Evolutionary conservation across 1,140 invertebrate genomes (phyloP).

Genomic region (Ruditapes philippinarum): DNA sequence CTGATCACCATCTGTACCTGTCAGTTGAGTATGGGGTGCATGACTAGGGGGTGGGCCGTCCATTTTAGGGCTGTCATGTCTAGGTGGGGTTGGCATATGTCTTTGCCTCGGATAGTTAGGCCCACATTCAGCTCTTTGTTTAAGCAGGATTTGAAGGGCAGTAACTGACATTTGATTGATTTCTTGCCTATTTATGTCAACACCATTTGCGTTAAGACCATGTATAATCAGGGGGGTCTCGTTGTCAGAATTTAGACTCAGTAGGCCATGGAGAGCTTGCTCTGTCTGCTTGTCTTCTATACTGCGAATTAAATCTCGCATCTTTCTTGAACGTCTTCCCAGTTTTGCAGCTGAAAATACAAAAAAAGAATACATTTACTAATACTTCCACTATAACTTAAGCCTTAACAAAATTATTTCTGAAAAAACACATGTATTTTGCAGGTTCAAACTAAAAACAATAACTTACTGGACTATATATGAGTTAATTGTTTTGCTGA

Average conservation of each 20-base stretch:
- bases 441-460: no score
- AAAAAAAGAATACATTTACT: no score
- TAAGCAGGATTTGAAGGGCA: slow-evolving; percentile 80
- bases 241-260: slow-evolving; percentile 85
- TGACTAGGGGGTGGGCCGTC: slow-evolving; percentile 41
- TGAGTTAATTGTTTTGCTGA: no score
- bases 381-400: no score
- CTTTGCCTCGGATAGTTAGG: slow-evolving; percentile 60
- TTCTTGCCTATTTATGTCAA: slow-evolving; percentile 59
- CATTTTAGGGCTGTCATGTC: slow-evolving; percentile 63
- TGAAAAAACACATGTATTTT: no score
- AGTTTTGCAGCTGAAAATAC: slow-evolving; percentile 86
- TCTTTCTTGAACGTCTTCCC: slow-evolving; percentile 85
- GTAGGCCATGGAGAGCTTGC: slow-evolving; percentile 85
- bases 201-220: slow-evolving; percentile 61
- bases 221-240: slow-evolving; percentile 66
- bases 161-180: slow-evolving; percentile 75
- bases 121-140: slow-evolving; percentile 77
- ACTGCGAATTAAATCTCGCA: slow-evolving; percentile 86
- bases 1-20: slow-evolving; percentile 47
- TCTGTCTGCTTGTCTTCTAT: slow-evolving; percentile 86
- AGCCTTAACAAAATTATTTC: no score
- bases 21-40: slow-evolving; percentile 8
- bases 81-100: slow-evolving; percentile 48
- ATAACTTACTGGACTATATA: no score